Base-by-base conservation (phyloP, 2,888 invertebrate species). In the Rhamnusium bicolor region DNA sequence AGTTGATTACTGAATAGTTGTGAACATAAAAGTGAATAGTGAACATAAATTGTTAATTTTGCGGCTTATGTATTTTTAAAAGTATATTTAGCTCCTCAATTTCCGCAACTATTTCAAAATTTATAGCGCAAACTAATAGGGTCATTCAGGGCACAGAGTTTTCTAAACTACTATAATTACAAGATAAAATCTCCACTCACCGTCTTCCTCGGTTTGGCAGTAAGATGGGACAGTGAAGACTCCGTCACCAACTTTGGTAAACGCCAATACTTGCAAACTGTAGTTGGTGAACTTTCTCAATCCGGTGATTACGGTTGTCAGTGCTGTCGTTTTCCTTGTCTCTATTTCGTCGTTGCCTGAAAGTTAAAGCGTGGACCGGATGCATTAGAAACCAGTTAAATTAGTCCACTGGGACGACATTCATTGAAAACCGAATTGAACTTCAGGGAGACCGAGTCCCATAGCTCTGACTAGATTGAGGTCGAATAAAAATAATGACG, bases 241-340 rank as follows among this genome's bases (percentile, higher is more conserved):
- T 1, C 95, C 95, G 84, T 95, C 94, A 0, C 95, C 95, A 82
- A 94, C 92, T 84, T 94, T 90, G 0, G 95, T 95, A 86, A 91
- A 94, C 0, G 95, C 94, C 82, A 94, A 85, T 8, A 95, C 94
- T 88, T 94, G 94, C 73, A 95, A 90, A 84, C 94, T 95, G 87
- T 95, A 95, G 87, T 95, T 96, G 32, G 95, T 93, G 86, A 91
- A 95, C 84, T 93, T 94, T 82, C 93, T 90, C 74, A 96, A 89
- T 2, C 92, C 92, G 0, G 92, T 92, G 27, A 95, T 89, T 65
- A 94, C 93, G 0, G 92, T 92, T 46, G 93, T 93, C 71, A 93
- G 87, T 0, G 93, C 92, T 19, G 92, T 92, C 0, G 94, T 94
- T 85, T 93, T 93, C 24, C 93, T 89, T 0, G 90, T 90, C 80